phyloP scores from a whole-genome alignment of 1,140 invertebrate genomes.

The Megalopta genalis region DNA sequence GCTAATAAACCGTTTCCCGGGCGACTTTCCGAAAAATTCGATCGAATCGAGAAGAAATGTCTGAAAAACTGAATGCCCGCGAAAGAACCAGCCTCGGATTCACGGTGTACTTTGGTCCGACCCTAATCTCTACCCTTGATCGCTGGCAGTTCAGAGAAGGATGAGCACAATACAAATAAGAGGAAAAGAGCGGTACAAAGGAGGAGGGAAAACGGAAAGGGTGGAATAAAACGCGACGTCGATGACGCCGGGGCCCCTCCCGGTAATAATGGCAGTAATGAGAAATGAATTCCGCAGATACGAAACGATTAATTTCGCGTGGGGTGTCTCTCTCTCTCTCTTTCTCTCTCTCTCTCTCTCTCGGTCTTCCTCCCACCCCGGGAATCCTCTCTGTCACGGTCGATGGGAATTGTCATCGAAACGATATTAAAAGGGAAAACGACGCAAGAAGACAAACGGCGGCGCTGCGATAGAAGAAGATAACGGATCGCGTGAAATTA shows the following conservation, averaged over 20 bases:
- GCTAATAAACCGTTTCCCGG: constrained; percentile 14
- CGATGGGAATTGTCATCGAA: constrained; percentile 37
- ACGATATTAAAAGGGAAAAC: constrained; percentile 30
- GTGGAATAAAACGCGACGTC: constrained; percentile 16
- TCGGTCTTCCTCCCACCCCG: constrained; percentile 15
- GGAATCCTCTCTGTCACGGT: constrained; percentile 40
- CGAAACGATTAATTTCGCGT: constrained; percentile 61
- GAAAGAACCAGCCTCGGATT: constrained; percentile 31
- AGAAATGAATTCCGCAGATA: constrained; percentile 50
- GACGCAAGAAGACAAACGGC: constrained; percentile 5
- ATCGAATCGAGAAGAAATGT: not conserved
- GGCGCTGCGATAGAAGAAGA: constrained; percentile 13
- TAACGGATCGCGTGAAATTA: not conserved
- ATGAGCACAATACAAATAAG: constrained; percentile 46
- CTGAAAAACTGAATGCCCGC: not conserved
- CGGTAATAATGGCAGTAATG: constrained; percentile 44
- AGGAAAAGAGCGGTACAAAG: constrained; percentile 25
- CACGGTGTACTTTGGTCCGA: constrained; percentile 52
- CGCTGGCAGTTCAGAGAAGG: constrained; percentile 49
- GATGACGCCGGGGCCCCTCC: constrained; percentile 27
- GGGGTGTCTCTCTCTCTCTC: constrained; percentile 5
- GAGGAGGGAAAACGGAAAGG: constrained; percentile 15
- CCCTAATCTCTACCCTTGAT: constrained; percentile 60
- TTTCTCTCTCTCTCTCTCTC: constrained; percentile 23
- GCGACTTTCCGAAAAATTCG: not conserved